Base-by-base conservation (phyloP, 2,888 invertebrate genomes). In the Drosophila multiciliata region DNA sequence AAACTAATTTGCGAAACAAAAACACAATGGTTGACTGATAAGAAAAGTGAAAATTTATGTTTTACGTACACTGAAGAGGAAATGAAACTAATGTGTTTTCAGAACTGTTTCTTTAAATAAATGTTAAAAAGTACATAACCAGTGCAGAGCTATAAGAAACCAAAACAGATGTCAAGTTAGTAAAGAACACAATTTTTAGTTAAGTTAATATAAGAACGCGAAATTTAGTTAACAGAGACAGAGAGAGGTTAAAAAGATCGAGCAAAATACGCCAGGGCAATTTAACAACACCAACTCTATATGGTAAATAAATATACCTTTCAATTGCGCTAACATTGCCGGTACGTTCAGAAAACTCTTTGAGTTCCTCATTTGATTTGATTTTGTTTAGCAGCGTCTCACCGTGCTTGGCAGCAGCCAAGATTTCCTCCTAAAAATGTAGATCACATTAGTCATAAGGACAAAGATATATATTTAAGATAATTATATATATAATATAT, bases 301-400 rank as follows among this genome's bases (percentile, higher is more conserved):
- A 42, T 58, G 52, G 23, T 49, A 29, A 42, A 20, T 29, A 17
- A 7, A 58, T 52, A 58, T 94, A 98, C 97, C 97, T 96, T 94
- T 99, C 98, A 79, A 99, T 96, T 72, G 98, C 96, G 82, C 98
- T 96, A 75, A 98, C 97, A 94, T 98, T 98, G 90, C 97, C 96
- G 69, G 96, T 95, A 90, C 96, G 95, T 75, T 95, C 95, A 79
- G 94, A 94, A 90, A 95, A 95, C 91, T 95, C 95, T 93, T 94
- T 95, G 12, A 92, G 89, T 69, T 92, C 91, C 68, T 94, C 94
- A 78, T 94, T 93, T 73, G 94, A 94, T 90, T 96, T 95, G 83
- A 97, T 96, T 93, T 95, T 96, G 82, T 95, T 95, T 83, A 99
- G 94, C 83, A 99, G 94, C 73, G 96, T 95, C 93, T 98, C 97